Evolutionary conservation across 2,797 vertebrate genomes (phyloP), one percentile per base, ranked within the genome.

Genomic region (Chelidonichthys spinosus): DNA sequence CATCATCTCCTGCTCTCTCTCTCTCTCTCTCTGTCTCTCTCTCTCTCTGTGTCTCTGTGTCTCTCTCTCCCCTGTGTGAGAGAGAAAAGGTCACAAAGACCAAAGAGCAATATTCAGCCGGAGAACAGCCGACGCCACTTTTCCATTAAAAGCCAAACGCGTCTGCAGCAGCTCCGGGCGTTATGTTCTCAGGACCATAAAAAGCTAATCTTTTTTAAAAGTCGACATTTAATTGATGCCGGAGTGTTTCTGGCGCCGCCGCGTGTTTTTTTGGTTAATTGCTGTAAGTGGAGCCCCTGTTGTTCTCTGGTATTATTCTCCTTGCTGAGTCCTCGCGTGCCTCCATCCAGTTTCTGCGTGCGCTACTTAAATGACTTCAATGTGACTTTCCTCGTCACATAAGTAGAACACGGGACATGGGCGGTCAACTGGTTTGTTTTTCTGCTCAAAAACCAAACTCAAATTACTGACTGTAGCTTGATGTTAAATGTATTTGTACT

Each of bases 361-460:
- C 1, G 2, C 73, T 17, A 36, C 39, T 69, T 75, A 40, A 76
- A 80, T 52, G 25, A 67, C 73, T 80, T 76, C 66, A 69, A 14
- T 66, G 75, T 78, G 76, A 79, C 76, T 80, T 79, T 83, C 43
- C 63, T 75, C 64, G 56, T 76, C 59, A 55, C 55, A 61, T 56
- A 75, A 67, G 3, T 47, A 56, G 32, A 74, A 3, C 56, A 15
- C 2, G 35, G 35, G 47, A 65, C 36, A 32, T 11, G 25, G 2
- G 2, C 25, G 25, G 25, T 25, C 1, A 25, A n/a, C 44, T 43
- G 18, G 40, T 68, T 77, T 63, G 32, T 74, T 69, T 66, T 7
- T 43, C 14, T 65, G 46, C 39, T 39, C 43, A 33, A 55, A 71
- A 56, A 33, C 43, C 35, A 42, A 49, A 79, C 25, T 25, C 25